Percentiles rank a stretch among this genome's conserved stretches.
These are phyloP conservation scores for Dinothrombium tinctorium DNA, from an alignment of 1,140 invertebrate genomes.

Conservation along the genomic window DNA sequence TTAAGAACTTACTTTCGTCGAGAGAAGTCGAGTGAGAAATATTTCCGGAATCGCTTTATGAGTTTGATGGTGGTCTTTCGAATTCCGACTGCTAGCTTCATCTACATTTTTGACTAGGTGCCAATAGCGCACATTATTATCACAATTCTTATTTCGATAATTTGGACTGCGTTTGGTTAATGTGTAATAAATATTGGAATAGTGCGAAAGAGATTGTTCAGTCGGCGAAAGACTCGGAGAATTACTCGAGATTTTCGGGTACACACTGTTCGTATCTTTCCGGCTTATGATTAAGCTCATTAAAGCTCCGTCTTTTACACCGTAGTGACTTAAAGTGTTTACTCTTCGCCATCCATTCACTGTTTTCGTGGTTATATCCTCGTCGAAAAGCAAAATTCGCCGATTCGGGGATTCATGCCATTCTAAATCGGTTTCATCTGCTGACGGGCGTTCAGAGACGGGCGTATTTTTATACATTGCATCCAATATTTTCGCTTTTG, in stretches of 20 bases:
- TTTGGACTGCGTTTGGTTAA: too few species aligned
- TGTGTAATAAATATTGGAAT: too few species aligned
- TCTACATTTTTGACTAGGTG: neutral
- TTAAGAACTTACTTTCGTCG: slow-evolving; percentile 36
- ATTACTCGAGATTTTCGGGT: neutral
- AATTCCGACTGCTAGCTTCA: neutral
- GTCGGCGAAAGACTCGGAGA: neutral
- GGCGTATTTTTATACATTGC: slow-evolving; percentile 82
- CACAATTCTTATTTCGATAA: neutral
- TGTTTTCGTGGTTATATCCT: slow-evolving; percentile 71
- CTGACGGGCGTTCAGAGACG: slow-evolving; percentile 65
- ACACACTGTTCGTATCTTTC: slow-evolving; percentile 27
- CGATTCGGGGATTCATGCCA: neutral
- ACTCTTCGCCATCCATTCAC: slow-evolving; percentile 67
- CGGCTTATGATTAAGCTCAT: slow-evolving; percentile 73
- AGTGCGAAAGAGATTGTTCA: too few species aligned
- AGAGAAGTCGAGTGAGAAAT: slow-evolving; percentile 67
- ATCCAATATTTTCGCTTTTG: slow-evolving; percentile 92
- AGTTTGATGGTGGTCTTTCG: neutral
- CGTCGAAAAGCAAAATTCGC: slow-evolving; percentile 57
- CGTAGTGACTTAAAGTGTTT: slow-evolving; percentile 76
- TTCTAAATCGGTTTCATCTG: slow-evolving; percentile 53
- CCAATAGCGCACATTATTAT: neutral
- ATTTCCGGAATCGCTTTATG: slow-evolving; percentile 78
- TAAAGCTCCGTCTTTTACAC: slow-evolving; percentile 74